A percentile compares a stretch with the other conserved stretches of the same genome.
Evolutionary conservation across 2,113 vertebrate species (phyloP).

Genomic region (Chaetorhynchus papuensis): DNA sequence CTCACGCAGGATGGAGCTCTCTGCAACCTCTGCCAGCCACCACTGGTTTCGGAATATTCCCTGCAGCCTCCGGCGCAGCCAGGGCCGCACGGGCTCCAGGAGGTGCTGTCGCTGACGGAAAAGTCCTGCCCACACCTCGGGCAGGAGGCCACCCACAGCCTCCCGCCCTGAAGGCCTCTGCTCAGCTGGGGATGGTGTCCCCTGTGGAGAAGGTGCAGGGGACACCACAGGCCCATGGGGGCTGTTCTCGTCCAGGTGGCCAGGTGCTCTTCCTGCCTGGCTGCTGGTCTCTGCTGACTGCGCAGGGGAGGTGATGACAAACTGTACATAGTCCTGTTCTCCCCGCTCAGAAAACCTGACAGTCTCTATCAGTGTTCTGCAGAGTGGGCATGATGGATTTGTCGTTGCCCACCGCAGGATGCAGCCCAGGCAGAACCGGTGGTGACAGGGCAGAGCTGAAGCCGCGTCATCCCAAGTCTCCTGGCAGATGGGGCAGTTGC

Average conservation of each 20-base stretch:
- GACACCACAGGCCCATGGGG: neutral
- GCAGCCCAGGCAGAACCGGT: neutral
- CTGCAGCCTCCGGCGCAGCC: neutral
- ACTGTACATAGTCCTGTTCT: neutral
- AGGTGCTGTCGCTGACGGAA: neutral
- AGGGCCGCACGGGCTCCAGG: neutral
- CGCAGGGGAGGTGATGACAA: neutral
- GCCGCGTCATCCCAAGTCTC: neutral
- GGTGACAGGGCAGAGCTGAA: neutral
- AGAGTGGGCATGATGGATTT: neutral
- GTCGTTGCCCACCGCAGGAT: neutral
- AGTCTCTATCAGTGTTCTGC: neutral
- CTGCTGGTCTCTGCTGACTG: neutral
- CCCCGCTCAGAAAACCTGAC: neutral
- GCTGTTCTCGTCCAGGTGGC: neutral
- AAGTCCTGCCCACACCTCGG: neutral
- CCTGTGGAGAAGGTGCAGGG: neutral
- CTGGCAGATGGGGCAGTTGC: neutral
- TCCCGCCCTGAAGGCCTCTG: neutral
- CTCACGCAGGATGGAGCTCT: neutral
- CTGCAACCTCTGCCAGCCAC: neutral
- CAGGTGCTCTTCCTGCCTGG: neutral
- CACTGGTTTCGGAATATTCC: neutral
- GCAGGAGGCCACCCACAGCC: neutral
- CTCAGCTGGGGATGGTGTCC: neutral